Evolutionary conservation across 2,113 vertebrate genomes (phyloP), one percentile per base, ranked within the genome.

Genomic region (Kobus ellipsiprymnus): DNA sequence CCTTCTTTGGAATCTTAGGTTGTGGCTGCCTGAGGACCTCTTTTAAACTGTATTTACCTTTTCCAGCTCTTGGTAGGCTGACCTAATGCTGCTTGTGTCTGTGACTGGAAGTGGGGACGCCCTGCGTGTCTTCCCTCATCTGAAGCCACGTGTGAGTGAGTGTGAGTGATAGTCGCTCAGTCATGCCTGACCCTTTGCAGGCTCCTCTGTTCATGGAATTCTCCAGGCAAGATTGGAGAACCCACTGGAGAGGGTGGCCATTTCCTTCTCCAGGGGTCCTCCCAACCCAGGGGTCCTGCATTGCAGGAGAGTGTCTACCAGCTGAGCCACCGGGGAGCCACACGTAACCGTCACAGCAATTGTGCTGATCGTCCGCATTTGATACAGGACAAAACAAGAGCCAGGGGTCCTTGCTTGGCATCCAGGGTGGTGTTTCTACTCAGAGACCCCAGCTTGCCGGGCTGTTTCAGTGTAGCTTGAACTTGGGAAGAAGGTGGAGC

Each of bases 261-360:
- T 36, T 11, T 21, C 19, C 67, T 71, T 23, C n/a, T 71, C 67
- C 67, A n/a, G n/a, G n/a, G 19, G 1, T 40, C 67, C n/a, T 71
- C 67, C 4, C 5, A 10, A 23, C 67, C 19, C n/a, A 3, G n/a
- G n/a, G 19, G 23, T 21, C 64, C n/a, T 36, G n/a, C 64, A 3
- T 6, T 36, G 64, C 64, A 21, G n/a, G n/a, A 21, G n/a, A 36
- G n/a, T 36, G n/a, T 36, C 2, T 12, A 6, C 67, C 67, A 3
- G 21, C 67, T 36, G n/a, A 21, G 9, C 67, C 19, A 0, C 17
- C 64, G 10, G 64, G 64, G 5, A 71, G n/a, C 64, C 19, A 0
- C n/a, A 0, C 46, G 29, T 25, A 3, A 2, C 33, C 3, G 30
- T 86, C 36, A 19, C 30, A 2, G 40, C 9, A 5, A 55, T 5